phyloP scores from a whole-genome alignment of 2,113 vertebrate genomes.

The Oreocharis arfaki region DNA sequence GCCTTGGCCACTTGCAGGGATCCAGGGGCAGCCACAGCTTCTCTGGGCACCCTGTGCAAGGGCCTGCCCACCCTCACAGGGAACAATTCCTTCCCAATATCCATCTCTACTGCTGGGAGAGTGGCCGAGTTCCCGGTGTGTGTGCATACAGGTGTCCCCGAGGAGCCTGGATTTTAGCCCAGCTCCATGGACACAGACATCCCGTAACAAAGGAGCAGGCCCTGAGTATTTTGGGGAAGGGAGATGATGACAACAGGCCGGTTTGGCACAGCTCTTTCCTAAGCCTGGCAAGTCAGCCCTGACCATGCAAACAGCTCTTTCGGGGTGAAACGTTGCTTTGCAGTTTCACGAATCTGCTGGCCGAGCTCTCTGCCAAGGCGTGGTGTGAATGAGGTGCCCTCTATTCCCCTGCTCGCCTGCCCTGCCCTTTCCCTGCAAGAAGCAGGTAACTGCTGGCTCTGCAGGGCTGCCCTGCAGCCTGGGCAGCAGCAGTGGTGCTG shows the following conservation, averaged over 20 bases:
- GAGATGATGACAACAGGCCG: background rate
- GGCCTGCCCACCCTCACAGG: fast-evolving
- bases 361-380: background rate
- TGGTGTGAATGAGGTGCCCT: background rate
- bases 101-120: background rate
- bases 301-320: background rate
- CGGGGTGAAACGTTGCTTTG: background rate
- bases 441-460: background rate
- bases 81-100: background rate
- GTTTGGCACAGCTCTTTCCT: background rate
- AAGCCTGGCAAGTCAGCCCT: background rate
- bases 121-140: background rate
- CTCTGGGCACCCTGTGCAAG: background rate
- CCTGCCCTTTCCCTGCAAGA: background rate
- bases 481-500: fast-evolving
- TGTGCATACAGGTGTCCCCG: background rate
- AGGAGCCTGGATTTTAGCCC: background rate
- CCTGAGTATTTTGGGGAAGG: background rate
- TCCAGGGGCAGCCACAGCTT: background rate
- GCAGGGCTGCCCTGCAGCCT: background rate
- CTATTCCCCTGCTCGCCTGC: background rate
- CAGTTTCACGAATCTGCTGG: background rate
- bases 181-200: background rate
- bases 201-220: background rate
- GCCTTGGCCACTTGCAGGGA: background rate